phyloP scores from a whole-genome alignment of 1,140 invertebrate species.

The Penaeus vannamei region DNA sequence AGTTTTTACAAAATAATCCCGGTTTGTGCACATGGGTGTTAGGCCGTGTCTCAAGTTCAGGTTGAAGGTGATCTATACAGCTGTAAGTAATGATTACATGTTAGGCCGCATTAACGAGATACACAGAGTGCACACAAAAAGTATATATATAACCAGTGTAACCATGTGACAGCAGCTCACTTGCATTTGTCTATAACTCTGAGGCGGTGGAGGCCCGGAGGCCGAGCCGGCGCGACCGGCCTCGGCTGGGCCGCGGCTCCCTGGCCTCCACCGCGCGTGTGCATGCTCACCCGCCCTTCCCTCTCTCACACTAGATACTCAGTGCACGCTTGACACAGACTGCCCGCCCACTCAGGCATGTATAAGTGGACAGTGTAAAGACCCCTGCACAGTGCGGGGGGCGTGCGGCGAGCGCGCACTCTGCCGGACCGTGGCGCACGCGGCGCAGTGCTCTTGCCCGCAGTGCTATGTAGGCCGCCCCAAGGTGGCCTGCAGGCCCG shows the following conservation, averaged over 20 bases:
- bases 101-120: too few relatives aligned
- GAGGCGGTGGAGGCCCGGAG: too few relatives aligned
- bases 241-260: too few relatives aligned
- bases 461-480: constrained; percentile 89
- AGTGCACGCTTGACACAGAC: constrained; percentile 91
- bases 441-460: constrained; percentile 87
- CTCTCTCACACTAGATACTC: constrained; percentile 70
- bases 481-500: constrained; percentile 81
- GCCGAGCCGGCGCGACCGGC: too few relatives aligned
- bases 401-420: constrained; percentile 91
- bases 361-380: constrained; percentile 86
- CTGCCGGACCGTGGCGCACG: constrained; percentile 86
- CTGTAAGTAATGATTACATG: too few relatives aligned
- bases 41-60: too few relatives aligned
- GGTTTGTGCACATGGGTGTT: too few relatives aligned
- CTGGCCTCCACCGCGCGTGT: constrained; percentile 35
- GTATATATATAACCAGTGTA: background rate
- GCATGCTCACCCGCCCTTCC: constrained; percentile 63
- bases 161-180: constrained; percentile 20
- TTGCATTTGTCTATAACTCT: constrained; percentile 34
- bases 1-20: too few relatives aligned
- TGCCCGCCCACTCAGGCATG: constrained; percentile 93
- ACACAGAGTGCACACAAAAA: too few relatives aligned
- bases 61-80: too few relatives aligned
- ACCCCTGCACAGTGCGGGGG: constrained; percentile 88